phyloP scores from a whole-genome alignment of 1,140 invertebrate genomes.

The Pemphigus obesinymphae region DNA sequence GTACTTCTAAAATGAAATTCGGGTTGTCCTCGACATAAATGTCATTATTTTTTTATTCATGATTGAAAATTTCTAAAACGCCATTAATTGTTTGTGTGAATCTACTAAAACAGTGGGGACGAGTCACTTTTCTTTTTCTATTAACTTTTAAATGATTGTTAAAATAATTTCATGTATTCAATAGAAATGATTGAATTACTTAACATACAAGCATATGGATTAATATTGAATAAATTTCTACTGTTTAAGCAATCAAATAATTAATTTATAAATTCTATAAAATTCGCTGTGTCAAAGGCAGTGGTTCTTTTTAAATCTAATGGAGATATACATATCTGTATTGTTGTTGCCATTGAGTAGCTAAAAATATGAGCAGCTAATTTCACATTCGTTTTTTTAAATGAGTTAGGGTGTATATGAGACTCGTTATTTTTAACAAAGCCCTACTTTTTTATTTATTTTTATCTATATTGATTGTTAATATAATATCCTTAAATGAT shows the following conservation, averaged over 20 bases:
- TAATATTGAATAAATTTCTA: neutral
- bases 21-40: conserved; percentile 45
- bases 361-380: neutral
- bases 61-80: neutral
- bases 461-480: neutral
- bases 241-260: conserved; percentile 7
- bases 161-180: neutral
- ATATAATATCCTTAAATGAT: neutral
- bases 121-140: too few relatives aligned
- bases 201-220: neutral
- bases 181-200: neutral
- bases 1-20: neutral
- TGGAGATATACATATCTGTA: neutral
- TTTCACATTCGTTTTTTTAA: neutral
- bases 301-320: neutral
- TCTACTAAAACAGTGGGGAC: too few relatives aligned
- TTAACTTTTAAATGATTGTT: too few relatives aligned
- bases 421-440: neutral
- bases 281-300: neutral
- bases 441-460: neutral
- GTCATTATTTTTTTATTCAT: neutral
- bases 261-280: neutral
- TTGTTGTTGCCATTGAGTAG: neutral
- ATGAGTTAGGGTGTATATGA: neutral
- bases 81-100: too few relatives aligned